Conservation (phyloP, 2,113 vertebrate species). For the Corythaeola cristata region DNA sequence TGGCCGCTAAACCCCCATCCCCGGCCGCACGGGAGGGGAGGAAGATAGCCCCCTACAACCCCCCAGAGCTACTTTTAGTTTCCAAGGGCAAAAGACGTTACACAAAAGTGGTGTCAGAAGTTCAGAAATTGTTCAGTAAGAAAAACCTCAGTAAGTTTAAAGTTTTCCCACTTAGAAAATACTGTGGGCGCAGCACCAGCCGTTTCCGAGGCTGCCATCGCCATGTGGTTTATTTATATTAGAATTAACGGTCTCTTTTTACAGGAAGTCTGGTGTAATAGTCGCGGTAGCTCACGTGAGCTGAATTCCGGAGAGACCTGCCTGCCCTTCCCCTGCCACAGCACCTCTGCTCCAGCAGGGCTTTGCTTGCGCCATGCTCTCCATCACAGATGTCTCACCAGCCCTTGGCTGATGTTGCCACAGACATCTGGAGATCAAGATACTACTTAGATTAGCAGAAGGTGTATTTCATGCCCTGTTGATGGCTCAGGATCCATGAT, state of each 20-base stretch:
- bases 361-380: neutral
- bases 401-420: neutral
- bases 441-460: neutral
- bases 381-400: fast-evolving
- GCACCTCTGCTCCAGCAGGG: neutral
- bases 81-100: neutral
- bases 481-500: fast-evolving
- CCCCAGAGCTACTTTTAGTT: neutral
- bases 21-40: fast-evolving
- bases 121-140: neutral
- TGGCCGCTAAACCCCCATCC: neutral
- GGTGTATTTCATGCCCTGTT: neutral
- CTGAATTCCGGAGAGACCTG: neutral
- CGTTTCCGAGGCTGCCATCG: neutral
- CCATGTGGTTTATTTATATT: neutral
- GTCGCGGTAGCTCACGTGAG: fast-evolving
- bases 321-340: neutral
- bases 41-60: no score
- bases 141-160: neutral
- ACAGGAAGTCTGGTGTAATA: neutral
- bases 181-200: neutral
- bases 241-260: neutral
- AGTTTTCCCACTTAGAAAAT: neutral
- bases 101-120: neutral
- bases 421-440: fast-evolving